Base-by-base conservation (phyloP, 2,797 vertebrate species). In the Dryobates pubescens region DNA sequence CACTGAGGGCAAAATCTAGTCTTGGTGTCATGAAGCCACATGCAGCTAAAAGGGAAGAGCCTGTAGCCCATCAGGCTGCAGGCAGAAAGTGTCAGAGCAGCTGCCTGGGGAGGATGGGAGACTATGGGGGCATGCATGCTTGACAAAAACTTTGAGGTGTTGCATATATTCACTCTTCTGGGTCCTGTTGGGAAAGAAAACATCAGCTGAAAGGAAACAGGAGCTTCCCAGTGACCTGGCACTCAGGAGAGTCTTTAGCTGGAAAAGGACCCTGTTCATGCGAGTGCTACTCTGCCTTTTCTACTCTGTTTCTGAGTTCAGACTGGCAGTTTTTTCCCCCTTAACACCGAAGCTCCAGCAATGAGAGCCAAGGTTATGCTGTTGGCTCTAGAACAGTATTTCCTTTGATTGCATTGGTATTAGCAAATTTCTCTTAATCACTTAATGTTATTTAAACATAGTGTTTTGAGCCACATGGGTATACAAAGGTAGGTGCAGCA, bases 341-440 rank as follows among this genome's bases (percentile, higher is more conserved):
- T 89, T 92, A 45, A 73, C 59, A 75, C 24, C 38, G 47, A 91
- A 91, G 43, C 8, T 22, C 22, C 68, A 82, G 29, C 11, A 59
- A 16, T 18, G 16, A 53, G 61, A 90, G 29, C 27, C 64, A 57
- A 92, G 36, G 20, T 64, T 89, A 57, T 29, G 53, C 69, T 2
- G 1, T 61, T 83, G 57, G 38, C 38, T 43, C 38, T 65, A 67
- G 32, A 51, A 85, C 34, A 75, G 72, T 38, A 72, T 76, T 88
- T 76, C 49, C 34, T 69, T 71, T 88, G 68, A 90, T 90, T 69
- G 18, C 54, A 78, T 78, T 11, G 1, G 2, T 92, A 91, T 80
- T 86, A 92, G 34, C 32, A 87, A 91, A 92, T 69, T 68, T 20
- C 22, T 88, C 26, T 86, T 72, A 87, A 85, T 79, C 72, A 56